Percentiles rank a stretch among this genome's conserved stretches.
These are phyloP conservation scores for Cottoperca gobio DNA, from an alignment of 2,797 vertebrate genomes.

Conservation along the genomic window DNA sequence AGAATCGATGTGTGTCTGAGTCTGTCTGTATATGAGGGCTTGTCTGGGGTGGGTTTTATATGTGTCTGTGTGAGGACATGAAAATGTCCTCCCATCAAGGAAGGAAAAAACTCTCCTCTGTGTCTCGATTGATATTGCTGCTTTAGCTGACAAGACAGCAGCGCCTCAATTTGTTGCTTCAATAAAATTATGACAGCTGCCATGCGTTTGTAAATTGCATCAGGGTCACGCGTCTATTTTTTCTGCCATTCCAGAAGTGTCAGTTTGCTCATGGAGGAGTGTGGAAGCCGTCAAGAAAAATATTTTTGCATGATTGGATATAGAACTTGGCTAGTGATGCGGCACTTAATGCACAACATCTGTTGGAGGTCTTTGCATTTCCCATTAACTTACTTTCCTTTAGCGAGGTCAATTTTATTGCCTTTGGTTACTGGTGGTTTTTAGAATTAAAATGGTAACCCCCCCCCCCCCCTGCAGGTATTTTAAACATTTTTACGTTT, in stretches of 20 bases:
- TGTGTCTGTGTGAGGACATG: slow-evolving; percentile 17
- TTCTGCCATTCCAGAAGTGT: slow-evolving; percentile 45
- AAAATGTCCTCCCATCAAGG: slow-evolving; percentile 61
- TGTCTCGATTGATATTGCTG: slow-evolving; percentile 45
- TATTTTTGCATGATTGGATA: slow-evolving; percentile 64
- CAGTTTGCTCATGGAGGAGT: slow-evolving; percentile 48
- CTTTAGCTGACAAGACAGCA: slow-evolving; percentile 55
- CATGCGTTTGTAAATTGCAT: slow-evolving; percentile 61
- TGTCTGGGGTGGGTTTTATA: slow-evolving; percentile 44
- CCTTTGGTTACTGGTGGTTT: slow-evolving; percentile 45
- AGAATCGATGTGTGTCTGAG: slow-evolving; percentile 50
- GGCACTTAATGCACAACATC: slow-evolving; percentile 62
- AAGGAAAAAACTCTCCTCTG: slow-evolving; percentile 22
- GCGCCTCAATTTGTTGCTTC: slow-evolving; percentile 68
- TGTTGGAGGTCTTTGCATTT: slow-evolving; percentile 64
- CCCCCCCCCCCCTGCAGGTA: not conserved
- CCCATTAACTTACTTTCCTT: slow-evolving; percentile 56
- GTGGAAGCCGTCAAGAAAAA: slow-evolving; percentile 64
- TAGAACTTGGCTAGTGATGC: slow-evolving; percentile 63
- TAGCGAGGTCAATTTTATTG: slow-evolving; percentile 51
- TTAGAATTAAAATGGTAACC: slow-evolving; percentile 33
- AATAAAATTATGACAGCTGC: slow-evolving; percentile 72
- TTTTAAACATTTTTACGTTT: slow-evolving; percentile 4
- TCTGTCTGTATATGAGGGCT: slow-evolving; percentile 36
- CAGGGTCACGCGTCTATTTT: slow-evolving; percentile 54